Evolutionary conservation across 64 coral and sea anemone species (phyloP), one percentile per base, ranked within the genome.

Genomic region (Stichodactyla mertensii): DNA sequence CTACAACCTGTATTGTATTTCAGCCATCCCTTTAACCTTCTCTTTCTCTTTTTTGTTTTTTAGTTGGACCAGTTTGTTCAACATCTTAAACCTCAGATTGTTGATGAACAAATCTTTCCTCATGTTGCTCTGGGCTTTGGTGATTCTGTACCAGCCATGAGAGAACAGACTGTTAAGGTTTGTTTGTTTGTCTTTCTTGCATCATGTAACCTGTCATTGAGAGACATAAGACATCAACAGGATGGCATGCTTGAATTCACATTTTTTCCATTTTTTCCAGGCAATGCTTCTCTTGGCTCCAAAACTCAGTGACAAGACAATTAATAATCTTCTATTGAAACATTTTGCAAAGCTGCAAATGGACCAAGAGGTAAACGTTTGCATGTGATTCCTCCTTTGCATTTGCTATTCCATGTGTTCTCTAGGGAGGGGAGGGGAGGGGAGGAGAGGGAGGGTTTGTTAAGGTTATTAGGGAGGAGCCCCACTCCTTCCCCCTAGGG

Each of bases 71-170:
- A 91, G 64, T 99, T 99, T 90, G 93, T 99, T 20, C 90, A 95
- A 55, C 91, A 99, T 74, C 82, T 99, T 51, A 94, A 99, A 82
- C 90, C 90, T 85, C 58, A 93, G 22, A 92, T 89, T 36, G 97
- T 99, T 13, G 93, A 99, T 86, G 93, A 99, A 55, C 97, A 99
- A 82, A 99, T 99, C 87, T 99, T 99, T 83, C 97, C 97, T 55
- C 93, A 99, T 71, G 90, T 99, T 89, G 85, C 97, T 12, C 85
- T 99, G 36, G 97, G 97, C 19, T 99, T 99, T 64, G 93, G 87
- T 22, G 97, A 99, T 64, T 95, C 93, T 74, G 85, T 99, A 20
- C 97, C 97, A 80, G 97, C 97, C 7, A 99, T 99, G 97, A 92
- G 97, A 58, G 97, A 99, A 55, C 97, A 99, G 27, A 99, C 93